Conservation (phyloP, 2,113 vertebrate genomes). For the Embiotoca jacksoni region DNA sequence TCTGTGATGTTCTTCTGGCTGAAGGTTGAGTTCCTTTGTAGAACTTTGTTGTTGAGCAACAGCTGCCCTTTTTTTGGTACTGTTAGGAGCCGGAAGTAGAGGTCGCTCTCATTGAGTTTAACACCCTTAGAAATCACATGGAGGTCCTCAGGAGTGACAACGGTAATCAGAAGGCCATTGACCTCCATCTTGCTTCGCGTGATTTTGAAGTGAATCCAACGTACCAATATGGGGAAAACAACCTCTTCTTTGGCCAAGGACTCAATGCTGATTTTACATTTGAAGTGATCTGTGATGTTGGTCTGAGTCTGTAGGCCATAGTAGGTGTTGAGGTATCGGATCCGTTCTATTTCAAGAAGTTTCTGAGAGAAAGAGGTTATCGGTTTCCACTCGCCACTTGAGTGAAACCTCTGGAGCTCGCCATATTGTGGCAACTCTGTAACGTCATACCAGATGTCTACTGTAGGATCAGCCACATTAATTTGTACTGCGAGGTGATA, state of each 20-base stretch:
- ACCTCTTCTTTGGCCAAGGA: conserved; percentile 79
- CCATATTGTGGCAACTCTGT: conserved; percentile 84
- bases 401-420: conserved; percentile 84
- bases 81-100: conserved; percentile 85
- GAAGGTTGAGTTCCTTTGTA: conserved; percentile 86
- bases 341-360: conserved; percentile 79
- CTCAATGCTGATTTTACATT: conserved; percentile 85
- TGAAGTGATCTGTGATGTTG: conserved; percentile 86
- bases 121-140: conserved; percentile 79
- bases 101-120: conserved; percentile 80
- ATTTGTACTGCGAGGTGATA: conserved; percentile 86
- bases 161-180: conserved; percentile 74
- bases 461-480: conserved; percentile 76
- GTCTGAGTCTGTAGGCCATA: conserved; percentile 78
- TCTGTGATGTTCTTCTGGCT: conserved; percentile 88
- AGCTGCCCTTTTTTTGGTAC: conserved; percentile 87
- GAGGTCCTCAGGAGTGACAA: conserved; percentile 84
- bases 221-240: conserved; percentile 80
- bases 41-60: conserved; percentile 77
- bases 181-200: conserved; percentile 84
- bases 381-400: conserved; percentile 85
- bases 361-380: conserved; percentile 85
- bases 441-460: conserved; percentile 85
- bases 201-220: conserved; percentile 87
- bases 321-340: conserved; percentile 87